Percentiles rank a stretch among this genome's conserved stretches.
Conservation (phyloP, 2,113 vertebrate genomes). For the Microtus montanus region DNA sequence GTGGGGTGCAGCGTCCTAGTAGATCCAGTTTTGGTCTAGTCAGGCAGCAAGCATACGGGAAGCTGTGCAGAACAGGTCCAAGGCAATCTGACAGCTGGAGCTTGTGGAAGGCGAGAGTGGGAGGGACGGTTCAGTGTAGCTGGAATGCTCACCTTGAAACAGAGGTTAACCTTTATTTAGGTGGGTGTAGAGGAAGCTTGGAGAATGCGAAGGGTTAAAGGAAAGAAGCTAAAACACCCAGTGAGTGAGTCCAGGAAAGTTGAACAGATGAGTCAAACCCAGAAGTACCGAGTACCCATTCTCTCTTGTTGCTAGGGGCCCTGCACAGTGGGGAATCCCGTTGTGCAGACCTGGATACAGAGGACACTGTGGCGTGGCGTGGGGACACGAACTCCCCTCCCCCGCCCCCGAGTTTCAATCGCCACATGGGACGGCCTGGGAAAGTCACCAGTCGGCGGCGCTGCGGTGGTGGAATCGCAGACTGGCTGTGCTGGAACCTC, state of each 20-base stretch:
- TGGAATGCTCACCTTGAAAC: background rate
- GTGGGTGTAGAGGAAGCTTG: background rate
- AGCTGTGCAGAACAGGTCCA: background rate
- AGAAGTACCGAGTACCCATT: background rate
- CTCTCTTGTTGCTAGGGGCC: background rate
- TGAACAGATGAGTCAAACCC: background rate
- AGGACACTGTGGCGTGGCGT: background rate
- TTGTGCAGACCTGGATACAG: background rate
- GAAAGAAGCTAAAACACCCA: background rate
- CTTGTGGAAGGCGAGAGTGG: background rate
- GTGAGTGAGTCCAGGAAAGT: background rate
- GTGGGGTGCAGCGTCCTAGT: background rate
- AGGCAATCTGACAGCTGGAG: background rate
- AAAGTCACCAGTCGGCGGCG: too few species aligned
- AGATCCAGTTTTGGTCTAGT: background rate
- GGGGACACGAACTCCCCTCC: too few species aligned
- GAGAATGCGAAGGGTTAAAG: background rate
- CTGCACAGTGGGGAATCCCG: background rate
- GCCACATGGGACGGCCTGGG: background rate
- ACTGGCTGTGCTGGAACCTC: too few species aligned
- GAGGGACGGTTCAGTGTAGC: background rate
- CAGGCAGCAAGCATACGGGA: background rate
- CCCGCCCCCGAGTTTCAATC: accelerated
- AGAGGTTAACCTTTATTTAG: background rate
- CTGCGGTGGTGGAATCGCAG: background rate